A percentile compares a stretch with the other conserved stretches of the same genome.
phyloP scores from a whole-genome alignment of 2,113 vertebrate species.

The Laterallus jamaicensis region DNA sequence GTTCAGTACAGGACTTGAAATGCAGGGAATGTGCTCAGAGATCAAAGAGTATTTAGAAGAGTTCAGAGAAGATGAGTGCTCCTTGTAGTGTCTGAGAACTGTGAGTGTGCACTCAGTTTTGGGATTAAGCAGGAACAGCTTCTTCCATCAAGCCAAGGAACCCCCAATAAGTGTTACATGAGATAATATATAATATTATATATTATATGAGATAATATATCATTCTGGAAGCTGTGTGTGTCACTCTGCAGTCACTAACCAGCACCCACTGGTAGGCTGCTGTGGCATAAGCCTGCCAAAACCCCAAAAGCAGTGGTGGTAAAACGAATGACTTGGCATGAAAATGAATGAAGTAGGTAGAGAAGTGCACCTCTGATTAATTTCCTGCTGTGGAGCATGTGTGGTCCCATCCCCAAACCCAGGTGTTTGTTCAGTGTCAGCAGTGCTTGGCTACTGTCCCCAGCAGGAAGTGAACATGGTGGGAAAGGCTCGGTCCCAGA shows the following conservation, averaged over 20 bases:
- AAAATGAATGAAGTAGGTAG: not conserved
- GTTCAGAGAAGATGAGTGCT: not conserved
- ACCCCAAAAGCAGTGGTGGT: not conserved
- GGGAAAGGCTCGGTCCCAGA: too few species aligned
- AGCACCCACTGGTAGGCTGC: not conserved
- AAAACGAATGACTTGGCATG: not conserved
- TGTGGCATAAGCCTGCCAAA: not conserved
- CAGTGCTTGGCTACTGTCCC: not conserved
- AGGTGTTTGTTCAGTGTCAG: not conserved
- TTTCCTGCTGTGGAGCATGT: not conserved
- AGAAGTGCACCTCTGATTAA: not conserved
- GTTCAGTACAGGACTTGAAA: not conserved
- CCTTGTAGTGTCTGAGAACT: not conserved
- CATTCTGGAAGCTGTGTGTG: not conserved
- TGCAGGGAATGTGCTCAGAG: not conserved
- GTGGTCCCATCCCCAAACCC: not conserved
- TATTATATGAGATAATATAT: not conserved
- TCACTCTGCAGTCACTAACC: not conserved
- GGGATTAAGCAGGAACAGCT: fast-evolving
- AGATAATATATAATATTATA: not conserved
- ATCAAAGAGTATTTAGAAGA: not conserved
- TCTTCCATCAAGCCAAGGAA: not conserved
- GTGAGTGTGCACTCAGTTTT: not conserved
- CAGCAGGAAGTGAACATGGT: too few species aligned
- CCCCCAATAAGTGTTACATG: not conserved